Percentiles rank a stretch among this genome's conserved stretches.
phyloP scores from a whole-genome alignment of 2,113 vertebrate genomes.

The Cyphomyrus discorhynchus region DNA sequence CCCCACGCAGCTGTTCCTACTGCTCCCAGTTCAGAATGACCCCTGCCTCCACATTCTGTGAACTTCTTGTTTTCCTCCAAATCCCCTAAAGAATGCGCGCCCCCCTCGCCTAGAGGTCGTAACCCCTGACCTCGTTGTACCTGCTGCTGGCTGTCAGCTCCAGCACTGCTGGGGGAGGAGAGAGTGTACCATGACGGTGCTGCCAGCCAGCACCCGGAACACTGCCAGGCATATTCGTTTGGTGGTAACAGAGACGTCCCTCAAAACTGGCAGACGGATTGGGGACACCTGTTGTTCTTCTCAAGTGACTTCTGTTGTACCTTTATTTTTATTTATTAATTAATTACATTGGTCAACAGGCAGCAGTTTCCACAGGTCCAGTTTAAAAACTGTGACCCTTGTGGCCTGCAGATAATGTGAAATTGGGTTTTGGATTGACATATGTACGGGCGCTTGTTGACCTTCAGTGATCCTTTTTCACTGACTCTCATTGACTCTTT shows the following conservation, averaged over 20 bases:
- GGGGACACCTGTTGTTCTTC: neutral
- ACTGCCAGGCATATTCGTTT: neutral
- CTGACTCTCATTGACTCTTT: neutral
- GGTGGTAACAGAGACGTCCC: neutral
- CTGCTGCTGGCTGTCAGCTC: neutral
- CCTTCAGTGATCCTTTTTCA: neutral
- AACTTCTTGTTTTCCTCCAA: conserved; percentile 2
- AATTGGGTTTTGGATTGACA: neutral
- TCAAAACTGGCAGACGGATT: neutral
- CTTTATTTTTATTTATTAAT: neutral
- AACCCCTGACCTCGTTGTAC: neutral
- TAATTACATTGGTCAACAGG: neutral
- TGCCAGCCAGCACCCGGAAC: neutral
- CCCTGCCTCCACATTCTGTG: neutral
- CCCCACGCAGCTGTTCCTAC: neutral
- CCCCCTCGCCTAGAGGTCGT: neutral
- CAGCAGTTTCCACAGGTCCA: neutral
- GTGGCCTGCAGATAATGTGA: neutral
- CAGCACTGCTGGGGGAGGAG: neutral
- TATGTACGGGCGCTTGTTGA: neutral
- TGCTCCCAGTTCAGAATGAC: neutral
- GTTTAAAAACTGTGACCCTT: neutral
- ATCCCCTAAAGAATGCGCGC: neutral
- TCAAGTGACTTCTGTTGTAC: neutral
- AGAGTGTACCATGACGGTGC: neutral